These are phyloP conservation scores for Arizona elegans DNA, from an alignment of 2,113 vertebrate species.

Conservation along the genomic window DNA sequence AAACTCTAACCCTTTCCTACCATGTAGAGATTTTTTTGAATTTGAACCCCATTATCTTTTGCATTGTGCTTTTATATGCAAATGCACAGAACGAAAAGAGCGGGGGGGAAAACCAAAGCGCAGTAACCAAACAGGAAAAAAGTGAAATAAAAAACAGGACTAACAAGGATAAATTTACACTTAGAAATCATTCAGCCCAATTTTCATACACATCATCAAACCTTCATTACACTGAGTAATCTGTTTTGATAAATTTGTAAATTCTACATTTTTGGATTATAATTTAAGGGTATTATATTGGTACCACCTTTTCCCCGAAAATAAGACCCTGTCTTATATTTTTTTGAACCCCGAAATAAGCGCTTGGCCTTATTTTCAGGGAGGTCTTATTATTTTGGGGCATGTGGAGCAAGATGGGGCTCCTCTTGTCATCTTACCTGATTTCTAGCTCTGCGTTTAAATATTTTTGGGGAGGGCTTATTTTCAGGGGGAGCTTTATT, in stretches of 20 bases:
- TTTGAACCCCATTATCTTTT: not conserved
- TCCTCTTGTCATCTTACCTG: no score
- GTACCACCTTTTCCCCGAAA: no score
- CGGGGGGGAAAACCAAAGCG: accelerated
- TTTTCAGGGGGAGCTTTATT: no score
- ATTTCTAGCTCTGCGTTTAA: no score
- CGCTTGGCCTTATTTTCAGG: no score
- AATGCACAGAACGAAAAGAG: not conserved
- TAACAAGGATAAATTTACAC: not conserved
- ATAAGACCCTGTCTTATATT: no score
- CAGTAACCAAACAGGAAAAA: not conserved
- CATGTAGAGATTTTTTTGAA: not conserved
- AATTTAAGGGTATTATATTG: not conserved
- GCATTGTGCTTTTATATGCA: not conserved
- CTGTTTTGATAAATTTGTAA: not conserved
- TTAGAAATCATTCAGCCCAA: not conserved
- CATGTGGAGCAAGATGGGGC: no score
- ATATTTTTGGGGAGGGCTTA: no score
- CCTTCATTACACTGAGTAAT: not conserved
- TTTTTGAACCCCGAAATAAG: no score
- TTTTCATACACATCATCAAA: not conserved
- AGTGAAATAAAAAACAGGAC: not conserved
- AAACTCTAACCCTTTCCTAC: not conserved
- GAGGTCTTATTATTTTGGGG: no score
- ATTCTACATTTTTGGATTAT: not conserved